phyloP scores from a whole-genome alignment of 2,888 invertebrate genomes.

The Euclidia mi region DNA sequence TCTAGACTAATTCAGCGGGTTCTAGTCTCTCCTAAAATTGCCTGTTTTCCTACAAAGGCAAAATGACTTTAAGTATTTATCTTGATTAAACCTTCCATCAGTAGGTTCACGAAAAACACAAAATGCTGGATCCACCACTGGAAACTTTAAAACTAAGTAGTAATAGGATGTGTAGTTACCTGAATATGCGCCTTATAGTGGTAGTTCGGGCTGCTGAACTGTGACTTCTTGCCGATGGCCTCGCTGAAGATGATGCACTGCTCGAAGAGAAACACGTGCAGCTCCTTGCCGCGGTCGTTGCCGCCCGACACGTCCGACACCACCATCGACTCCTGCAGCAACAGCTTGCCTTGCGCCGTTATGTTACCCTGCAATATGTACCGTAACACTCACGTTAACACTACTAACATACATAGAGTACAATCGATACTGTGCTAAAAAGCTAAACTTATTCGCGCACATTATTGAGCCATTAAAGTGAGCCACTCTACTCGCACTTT shows the following conservation, averaged over 20 bases:
- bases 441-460: no score
- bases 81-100: no score
- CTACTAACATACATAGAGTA: neutral
- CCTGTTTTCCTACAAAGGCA: no score
- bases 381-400: slow-evolving; percentile 7
- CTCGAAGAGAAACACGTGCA: slow-evolving; percentile 99
- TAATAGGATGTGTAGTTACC: slow-evolving; percentile 87
- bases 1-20: no score
- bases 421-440: no score
- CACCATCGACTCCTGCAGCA: slow-evolving; percentile 95
- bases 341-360: slow-evolving; percentile 98
- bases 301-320: slow-evolving; percentile 92
- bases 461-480: no score
- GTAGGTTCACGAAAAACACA: no score
- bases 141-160: no score
- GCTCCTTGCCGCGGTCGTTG: slow-evolving; percentile 91
- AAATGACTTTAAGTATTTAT: no score
- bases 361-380: slow-evolving; percentile 95
- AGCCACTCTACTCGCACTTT: no score
- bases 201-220: slow-evolving; percentile 98
- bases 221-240: slow-evolving; percentile 97
- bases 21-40: no score
- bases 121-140: no score
- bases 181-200: slow-evolving; percentile 98
- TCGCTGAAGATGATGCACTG: slow-evolving; percentile 99